These are phyloP conservation scores for Diplazon laetatorius DNA, from an alignment of 2,888 invertebrate species.

Conservation along the genomic window DNA sequence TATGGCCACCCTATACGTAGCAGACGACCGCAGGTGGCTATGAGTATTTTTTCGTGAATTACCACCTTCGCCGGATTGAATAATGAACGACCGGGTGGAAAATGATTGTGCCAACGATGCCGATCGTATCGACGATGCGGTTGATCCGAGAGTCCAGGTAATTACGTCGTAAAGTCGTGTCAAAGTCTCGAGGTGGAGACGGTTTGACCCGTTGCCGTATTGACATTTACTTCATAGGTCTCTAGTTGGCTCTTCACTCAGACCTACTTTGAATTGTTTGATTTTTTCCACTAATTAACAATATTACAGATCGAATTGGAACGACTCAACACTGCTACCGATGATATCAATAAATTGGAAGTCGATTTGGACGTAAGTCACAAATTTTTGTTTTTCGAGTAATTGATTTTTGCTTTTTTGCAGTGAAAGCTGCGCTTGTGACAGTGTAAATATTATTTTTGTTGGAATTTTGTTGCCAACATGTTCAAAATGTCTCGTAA, in stretches of 20 bases:
- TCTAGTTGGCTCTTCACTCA: not conserved
- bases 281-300: conserved; percentile 43
- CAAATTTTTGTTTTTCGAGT: conserved; percentile 19
- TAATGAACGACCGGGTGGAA: conserved; percentile 74
- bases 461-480: no score
- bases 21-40: conserved; percentile 80
- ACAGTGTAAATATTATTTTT: not conserved
- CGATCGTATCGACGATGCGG: conserved; percentile 85
- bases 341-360: conserved; percentile 95
- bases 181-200: conserved; percentile 37
- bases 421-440: not conserved
- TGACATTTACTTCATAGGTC: conserved; percentile 24
- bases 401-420: not conserved
- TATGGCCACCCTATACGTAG: conserved; percentile 80
- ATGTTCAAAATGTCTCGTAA: no score
- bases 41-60: conserved; percentile 74
- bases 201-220: conserved; percentile 70
- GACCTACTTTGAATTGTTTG: not conserved
- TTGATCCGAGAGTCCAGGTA: conserved; percentile 93
- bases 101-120: conserved; percentile 74
- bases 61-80: conserved; percentile 57
- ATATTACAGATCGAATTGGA: conserved; percentile 90
- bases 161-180: conserved; percentile 81
- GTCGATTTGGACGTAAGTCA: conserved; percentile 91
- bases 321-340: conserved; percentile 94